Percentiles rank a stretch among this genome's conserved stretches.
Conservation (phyloP, 2,797 vertebrate genomes). For the Fratercula arctica region DNA sequence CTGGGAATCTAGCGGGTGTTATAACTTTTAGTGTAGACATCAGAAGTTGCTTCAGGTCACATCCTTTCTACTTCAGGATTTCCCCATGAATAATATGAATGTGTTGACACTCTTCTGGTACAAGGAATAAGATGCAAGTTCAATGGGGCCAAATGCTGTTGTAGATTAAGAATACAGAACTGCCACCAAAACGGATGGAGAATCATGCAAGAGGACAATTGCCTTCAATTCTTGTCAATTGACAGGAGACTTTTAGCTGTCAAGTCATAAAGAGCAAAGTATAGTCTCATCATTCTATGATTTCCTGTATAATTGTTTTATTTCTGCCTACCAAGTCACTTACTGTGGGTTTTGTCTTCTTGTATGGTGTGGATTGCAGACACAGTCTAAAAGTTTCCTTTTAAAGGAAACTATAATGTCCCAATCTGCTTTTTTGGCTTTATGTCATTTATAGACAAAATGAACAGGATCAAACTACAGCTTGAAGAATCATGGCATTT, state of each 20-base stretch:
- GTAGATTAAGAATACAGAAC: background rate
- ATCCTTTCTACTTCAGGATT: background rate
- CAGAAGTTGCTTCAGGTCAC: background rate
- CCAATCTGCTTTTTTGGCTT: conserved; percentile 14
- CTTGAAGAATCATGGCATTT: conserved; percentile 67
- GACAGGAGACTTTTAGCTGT: background rate
- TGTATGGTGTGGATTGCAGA: background rate
- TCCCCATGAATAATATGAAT: background rate
- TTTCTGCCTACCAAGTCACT: background rate
- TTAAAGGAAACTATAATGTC: conserved; percentile 50
- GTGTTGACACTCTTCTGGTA: background rate
- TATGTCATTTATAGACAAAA: conserved; percentile 28
- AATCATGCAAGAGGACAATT: background rate
- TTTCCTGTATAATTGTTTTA: conserved; percentile 29
- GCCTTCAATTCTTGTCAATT: background rate
- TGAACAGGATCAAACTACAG: conserved; percentile 46
- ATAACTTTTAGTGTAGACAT: rapidly evolving
- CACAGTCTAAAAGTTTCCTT: background rate
- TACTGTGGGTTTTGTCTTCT: background rate
- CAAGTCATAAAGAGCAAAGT: background rate
- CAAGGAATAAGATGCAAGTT: background rate
- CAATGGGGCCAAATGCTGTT: background rate
- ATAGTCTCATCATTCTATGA: background rate
- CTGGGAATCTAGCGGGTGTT: background rate
- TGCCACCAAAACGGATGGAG: background rate